phyloP scores from a whole-genome alignment of 2,888 invertebrate species.

The Ceraclea dissimilis region DNA sequence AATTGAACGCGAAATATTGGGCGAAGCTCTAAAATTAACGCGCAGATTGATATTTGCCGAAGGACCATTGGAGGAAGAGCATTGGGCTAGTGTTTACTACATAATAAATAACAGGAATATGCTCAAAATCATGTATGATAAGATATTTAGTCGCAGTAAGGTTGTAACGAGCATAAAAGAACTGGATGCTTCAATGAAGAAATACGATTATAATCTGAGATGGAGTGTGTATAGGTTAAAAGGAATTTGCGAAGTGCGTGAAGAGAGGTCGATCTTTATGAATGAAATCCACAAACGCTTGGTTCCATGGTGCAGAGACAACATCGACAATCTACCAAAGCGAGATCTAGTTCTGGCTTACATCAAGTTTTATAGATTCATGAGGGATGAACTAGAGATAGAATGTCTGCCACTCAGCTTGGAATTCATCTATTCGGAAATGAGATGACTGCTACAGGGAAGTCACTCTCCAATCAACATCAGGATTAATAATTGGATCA shows the following conservation, averaged over 20 bases:
- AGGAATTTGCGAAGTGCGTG: background rate
- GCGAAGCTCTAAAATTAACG: background rate
- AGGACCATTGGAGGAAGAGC: background rate
- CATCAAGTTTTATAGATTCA: background rate
- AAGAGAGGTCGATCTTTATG: background rate
- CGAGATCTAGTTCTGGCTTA: background rate
- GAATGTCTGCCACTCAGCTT: background rate
- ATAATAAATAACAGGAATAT: background rate
- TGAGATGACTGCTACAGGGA: too few relatives aligned
- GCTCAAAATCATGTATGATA: background rate
- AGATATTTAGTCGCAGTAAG: background rate
- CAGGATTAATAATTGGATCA: too few relatives aligned
- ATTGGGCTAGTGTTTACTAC: background rate
- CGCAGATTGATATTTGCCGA: background rate
- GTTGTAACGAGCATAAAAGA: background rate
- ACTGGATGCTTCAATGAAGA: background rate
- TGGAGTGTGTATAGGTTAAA: background rate
- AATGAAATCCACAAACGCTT: background rate
- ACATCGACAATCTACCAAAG: too few relatives aligned
- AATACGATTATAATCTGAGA: background rate
- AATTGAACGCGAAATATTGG: background rate
- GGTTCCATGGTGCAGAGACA: background rate
- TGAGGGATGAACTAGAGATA: background rate
- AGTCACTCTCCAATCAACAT: too few relatives aligned
- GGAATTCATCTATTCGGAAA: background rate